Conservation (phyloP, 2,888 invertebrate genomes). For the Proisotoma minuta region DNA sequence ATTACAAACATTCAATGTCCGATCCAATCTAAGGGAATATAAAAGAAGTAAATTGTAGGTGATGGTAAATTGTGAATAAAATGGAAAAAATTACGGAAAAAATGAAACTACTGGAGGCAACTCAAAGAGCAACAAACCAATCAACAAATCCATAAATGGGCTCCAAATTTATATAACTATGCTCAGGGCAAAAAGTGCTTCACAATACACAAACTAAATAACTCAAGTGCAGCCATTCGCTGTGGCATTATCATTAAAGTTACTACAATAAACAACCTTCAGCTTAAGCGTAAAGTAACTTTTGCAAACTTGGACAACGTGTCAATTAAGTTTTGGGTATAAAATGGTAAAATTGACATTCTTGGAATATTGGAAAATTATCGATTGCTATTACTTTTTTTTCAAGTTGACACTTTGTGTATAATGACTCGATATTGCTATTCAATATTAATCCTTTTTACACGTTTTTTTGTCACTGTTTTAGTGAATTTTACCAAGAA, state of each 20-base stretch:
- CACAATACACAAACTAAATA: too few species aligned
- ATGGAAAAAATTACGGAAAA: conserved; percentile 1
- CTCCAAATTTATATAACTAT: conserved; percentile 3
- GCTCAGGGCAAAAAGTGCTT: not conserved
- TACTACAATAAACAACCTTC: too few species aligned
- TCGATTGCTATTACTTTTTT: conserved; percentile 1
- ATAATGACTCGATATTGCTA: too few species aligned
- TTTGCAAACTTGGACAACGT: too few species aligned
- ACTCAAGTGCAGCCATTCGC: too few species aligned
- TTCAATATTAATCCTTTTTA: too few species aligned
- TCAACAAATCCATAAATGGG: conserved; percentile 13
- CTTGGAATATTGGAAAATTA: not conserved
- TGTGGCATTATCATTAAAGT: too few species aligned
- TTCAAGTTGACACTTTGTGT: conserved; percentile 1
- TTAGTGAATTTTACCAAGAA: too few species aligned
- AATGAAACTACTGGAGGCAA: not conserved
- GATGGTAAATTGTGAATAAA: conserved; percentile 5
- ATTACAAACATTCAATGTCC: conserved; percentile 1
- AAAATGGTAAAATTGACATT: too few species aligned
- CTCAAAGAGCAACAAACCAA: not conserved
- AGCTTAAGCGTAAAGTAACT: too few species aligned
- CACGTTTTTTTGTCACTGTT: too few species aligned
- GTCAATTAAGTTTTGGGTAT: too few species aligned
- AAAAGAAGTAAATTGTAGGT: not conserved
- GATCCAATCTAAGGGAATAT: not conserved